Evolutionary conservation across 2,888 invertebrate species (phyloP).

Genomic region (Argyresthia albistria): DNA sequence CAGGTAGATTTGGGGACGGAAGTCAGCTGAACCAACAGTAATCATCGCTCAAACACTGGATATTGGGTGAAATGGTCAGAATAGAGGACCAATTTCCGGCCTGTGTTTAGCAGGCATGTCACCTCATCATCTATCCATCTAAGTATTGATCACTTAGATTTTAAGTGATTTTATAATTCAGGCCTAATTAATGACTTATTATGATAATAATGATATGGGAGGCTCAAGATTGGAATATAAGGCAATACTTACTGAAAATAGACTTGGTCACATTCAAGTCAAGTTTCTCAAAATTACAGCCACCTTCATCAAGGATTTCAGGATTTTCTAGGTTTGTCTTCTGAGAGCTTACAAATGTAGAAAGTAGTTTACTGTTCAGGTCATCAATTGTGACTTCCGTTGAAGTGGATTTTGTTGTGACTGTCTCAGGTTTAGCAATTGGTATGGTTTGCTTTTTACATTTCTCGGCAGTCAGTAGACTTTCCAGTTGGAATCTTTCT

Average conservation of each 20-base stretch:
- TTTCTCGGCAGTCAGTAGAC: conserved; percentile 20
- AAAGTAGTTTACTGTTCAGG: neutral
- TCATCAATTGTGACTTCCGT: too few relatives aligned
- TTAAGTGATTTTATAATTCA: too few relatives aligned
- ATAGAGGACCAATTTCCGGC: too few relatives aligned
- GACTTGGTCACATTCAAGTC: conserved; percentile 29
- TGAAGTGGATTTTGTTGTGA: neutral
- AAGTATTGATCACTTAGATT: too few relatives aligned
- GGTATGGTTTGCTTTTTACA: neutral
- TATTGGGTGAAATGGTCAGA: too few relatives aligned
- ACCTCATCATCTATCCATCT: too few relatives aligned
- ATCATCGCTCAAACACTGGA: too few relatives aligned
- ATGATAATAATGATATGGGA: too few relatives aligned
- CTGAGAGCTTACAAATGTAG: neutral
- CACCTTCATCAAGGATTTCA: conserved; percentile 15
- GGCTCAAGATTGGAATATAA: neutral
- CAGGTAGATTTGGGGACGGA: too few relatives aligned
- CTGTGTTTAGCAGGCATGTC: too few relatives aligned
- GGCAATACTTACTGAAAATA: conserved; percentile 26
- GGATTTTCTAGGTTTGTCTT: neutral
- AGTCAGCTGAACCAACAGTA: too few relatives aligned
- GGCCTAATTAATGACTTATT: too few relatives aligned
- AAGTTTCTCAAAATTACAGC: conserved; percentile 33
- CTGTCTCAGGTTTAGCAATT: neutral
- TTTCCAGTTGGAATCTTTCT: conserved; percentile 47